These are phyloP conservation scores for Oscheius onirici DNA, from an alignment of 2,888 invertebrate genomes.

Conservation along the genomic window DNA sequence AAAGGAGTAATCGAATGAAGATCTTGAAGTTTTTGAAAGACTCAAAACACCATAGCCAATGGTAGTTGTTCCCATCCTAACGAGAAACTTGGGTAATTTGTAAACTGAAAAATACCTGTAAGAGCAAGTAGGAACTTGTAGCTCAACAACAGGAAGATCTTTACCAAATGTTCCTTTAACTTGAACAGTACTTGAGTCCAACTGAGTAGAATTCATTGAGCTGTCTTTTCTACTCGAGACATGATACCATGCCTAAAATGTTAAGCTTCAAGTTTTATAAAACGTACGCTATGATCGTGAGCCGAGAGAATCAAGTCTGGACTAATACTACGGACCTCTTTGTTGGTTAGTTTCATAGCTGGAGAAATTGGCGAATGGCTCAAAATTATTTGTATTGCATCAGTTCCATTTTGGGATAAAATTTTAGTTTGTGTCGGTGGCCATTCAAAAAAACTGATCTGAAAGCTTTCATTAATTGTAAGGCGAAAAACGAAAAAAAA, in stretches of 20 bases:
- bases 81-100: background rate
- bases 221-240: background rate
- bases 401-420: background rate
- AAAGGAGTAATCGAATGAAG: background rate
- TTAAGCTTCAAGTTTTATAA: background rate
- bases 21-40: background rate
- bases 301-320: constrained; percentile 73
- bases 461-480: background rate
- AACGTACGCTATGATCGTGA: constrained; percentile 73
- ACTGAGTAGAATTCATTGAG: background rate
- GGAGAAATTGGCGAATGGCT: constrained; percentile 9
- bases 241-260: constrained; percentile 10
- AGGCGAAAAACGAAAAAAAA: background rate
- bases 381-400: constrained; percentile 1
- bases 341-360: background rate
- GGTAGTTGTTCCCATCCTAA: constrained; percentile 26
- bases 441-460: constrained; percentile 24
- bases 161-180: constrained; percentile 35
- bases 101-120: constrained; percentile 40
- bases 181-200: background rate
- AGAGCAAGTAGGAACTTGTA: constrained; percentile 55
- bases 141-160: constrained; percentile 40
- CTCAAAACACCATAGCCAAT: constrained; percentile 20
- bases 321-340: too few species aligned
- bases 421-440: background rate